Conservation (phyloP, 2,797 vertebrate species). For the Vireo griseus region DNA sequence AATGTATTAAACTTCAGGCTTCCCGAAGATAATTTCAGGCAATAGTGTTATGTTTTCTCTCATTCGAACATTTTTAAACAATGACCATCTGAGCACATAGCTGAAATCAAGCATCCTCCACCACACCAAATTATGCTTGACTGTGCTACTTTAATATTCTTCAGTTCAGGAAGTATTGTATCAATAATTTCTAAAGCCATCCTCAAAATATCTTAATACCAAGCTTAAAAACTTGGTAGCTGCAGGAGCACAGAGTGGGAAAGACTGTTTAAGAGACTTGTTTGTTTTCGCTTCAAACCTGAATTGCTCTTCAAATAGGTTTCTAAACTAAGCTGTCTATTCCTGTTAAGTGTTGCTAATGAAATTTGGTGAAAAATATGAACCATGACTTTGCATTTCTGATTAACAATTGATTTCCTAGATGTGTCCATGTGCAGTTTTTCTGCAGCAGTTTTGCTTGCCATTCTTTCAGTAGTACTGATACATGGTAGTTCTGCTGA, state of each 20-base stretch:
- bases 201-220: neutral
- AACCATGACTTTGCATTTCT: neutral
- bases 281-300: neutral
- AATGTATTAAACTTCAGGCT: neutral
- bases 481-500: neutral
- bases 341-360: neutral
- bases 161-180: neutral
- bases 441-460: neutral
- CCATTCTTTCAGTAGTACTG: neutral
- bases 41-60: neutral
- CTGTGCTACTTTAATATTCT: neutral
- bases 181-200: neutral
- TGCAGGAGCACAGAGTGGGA: neutral
- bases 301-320: neutral
- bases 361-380: neutral
- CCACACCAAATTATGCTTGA: neutral
- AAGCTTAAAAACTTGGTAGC: neutral
- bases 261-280: neutral
- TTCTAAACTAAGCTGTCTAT: neutral
- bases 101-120: neutral
- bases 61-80: neutral
- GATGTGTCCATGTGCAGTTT: neutral
- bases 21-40: neutral
- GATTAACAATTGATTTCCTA: neutral
- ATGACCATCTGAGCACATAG: neutral